phyloP scores from a whole-genome alignment of 2,113 vertebrate species.

The Anhinga anhinga region DNA sequence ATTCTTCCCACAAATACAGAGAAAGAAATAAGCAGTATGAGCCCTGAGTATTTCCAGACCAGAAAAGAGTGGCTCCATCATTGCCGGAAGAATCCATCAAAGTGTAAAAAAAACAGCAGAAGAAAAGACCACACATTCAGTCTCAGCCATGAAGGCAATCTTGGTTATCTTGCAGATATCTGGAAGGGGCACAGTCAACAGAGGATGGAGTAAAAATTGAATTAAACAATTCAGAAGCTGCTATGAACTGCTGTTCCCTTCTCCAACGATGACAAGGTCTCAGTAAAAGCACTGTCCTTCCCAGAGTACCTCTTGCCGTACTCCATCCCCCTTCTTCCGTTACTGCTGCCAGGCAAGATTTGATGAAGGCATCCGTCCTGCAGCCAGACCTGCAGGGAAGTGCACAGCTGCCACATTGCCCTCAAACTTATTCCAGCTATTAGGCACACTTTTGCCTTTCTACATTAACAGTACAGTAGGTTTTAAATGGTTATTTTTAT shows the following conservation, averaged over 20 bases:
- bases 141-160: neutral
- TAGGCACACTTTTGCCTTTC: neutral
- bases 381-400: neutral
- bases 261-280: neutral
- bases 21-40: neutral
- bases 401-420: neutral
- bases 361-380: neutral
- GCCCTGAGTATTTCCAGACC: neutral
- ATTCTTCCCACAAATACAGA: neutral
- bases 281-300: neutral
- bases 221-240: neutral
- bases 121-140: neutral
- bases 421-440: neutral
- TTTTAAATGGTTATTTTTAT: neutral
- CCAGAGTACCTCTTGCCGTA: neutral
- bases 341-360: neutral
- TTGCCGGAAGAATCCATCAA: neutral
- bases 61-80: neutral
- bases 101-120: neutral
- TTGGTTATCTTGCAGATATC: neutral
- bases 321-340: neutral
- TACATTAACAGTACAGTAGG: neutral
- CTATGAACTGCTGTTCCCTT: neutral
- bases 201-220: neutral
- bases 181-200: neutral